These are phyloP conservation scores for Steinernema carpocapsae DNA, from an alignment of 2,888 invertebrate species.

Conservation along the genomic window DNA sequence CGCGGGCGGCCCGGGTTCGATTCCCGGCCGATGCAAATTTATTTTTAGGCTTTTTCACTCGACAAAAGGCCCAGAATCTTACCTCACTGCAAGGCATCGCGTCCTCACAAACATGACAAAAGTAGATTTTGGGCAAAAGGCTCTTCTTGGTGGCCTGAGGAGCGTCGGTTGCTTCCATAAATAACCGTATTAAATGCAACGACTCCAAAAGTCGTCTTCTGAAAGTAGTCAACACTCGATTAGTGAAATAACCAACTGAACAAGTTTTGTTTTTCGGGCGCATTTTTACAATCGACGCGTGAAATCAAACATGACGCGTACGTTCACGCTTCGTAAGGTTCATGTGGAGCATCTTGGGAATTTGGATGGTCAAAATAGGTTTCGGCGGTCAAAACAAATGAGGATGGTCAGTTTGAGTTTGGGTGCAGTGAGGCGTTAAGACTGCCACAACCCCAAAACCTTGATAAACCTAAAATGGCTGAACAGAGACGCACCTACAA, in stretches of 20 bases:
- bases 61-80: not conserved
- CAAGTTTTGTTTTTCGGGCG: not conserved
- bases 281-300: not conserved
- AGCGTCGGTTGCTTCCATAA: not conserved
- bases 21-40: slow-evolving; percentile 57
- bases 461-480: no score
- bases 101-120: slow-evolving; percentile 31
- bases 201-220: slow-evolving; percentile 2
- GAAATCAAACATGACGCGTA: slow-evolving; percentile 9
- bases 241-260: not conserved
- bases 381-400: no score
- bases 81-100: slow-evolving; percentile 32
- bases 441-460: no score
- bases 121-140: slow-evolving; percentile 22
- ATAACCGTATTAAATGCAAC: not conserved
- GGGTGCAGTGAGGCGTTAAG: no score
- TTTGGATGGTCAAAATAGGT: no score
- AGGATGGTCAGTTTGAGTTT: no score
- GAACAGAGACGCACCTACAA: no score
- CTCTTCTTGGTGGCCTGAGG: not conserved
- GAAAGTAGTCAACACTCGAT: not conserved
- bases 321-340: not conserved
- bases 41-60: not conserved
- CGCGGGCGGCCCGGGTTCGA: slow-evolving; percentile 61
- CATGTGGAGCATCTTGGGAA: not conserved